Evolutionary conservation across 1,140 invertebrate genomes (phyloP), one percentile per base, ranked within the genome.

Genomic region (Hyposmocoma kahamanoa): DNA sequence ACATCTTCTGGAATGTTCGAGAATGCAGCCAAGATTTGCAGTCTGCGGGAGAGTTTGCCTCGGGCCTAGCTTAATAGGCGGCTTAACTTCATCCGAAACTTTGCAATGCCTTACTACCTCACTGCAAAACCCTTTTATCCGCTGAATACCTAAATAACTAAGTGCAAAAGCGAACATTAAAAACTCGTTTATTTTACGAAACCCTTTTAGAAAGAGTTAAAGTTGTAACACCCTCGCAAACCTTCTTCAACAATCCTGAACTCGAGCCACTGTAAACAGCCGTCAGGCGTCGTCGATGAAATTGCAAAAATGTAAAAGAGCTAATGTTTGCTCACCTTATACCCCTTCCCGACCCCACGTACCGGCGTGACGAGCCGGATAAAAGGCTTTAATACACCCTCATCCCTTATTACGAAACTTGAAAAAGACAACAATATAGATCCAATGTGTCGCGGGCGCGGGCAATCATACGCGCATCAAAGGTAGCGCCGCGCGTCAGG

Each of bases 281-380:
- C 72, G 71, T 74, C 62, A 77, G 70, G 67, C 66, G 73, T 69
- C 76, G 67, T 72, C 56, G 69, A 69, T 81, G 81, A 84, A 83
- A 84, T 84, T 84, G 81, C 81, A 84, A 84, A 84, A 84, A 85
- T 85, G 75, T 85, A 78, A 85, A 85, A 79, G 81, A 85, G 81
- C 77, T 85, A 85, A 85, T 85, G 79, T 85, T 85, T 85, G 74
- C 76, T 72, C 81, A 85, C 81, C 81, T 84, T 84, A 80, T 83
- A 84, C 81, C 81, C 78, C 77, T 84, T 83, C 75, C 70, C 72
- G 67, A 77, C 81, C 81, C 81, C 71, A 77, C 68, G 74, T 63
- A 53, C 62, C 65, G 63, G 78, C 77, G 81, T 82, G 79, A 83
- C 81, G 81, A 84, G 81, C 75, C 75, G 81, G 81, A 84, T 84